Evolutionary conservation across 2,797 vertebrate genomes (phyloP), one percentile per base, ranked within the genome.

Genomic region (Bufotes viridis): DNA sequence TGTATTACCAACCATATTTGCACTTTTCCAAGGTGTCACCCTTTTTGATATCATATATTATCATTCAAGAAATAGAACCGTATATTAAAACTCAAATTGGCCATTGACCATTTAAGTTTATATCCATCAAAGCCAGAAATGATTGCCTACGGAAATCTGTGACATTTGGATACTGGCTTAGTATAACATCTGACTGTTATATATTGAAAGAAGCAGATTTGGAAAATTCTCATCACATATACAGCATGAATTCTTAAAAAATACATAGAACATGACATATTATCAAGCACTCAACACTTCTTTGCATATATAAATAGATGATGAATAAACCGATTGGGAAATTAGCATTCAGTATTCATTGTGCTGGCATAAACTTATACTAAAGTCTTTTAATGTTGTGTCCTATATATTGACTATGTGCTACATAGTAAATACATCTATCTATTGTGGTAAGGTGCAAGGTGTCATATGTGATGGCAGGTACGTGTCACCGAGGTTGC

Each of bases 251-350:
- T 76, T 76, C 74, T 51, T 53, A 26, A 58, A 80, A 80, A 80
- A 80, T 80, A 60, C 57, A 60, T 80, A 80, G 42, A 51, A 76
- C 20, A 76, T n/a, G 49, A 76, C 55, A 79, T 29, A 79, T 58
- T 79, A 58, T 58, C 74, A 76, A 29, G 78, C 78, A 60, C 53
- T 79, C 78, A 79, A 79, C 78, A 60, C 17, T 60, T 58, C 78
- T 81, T 42, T 81, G 78, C 58, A 81, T 81, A 83, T 83, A 69
- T 83, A 83, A 83, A 55, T 83, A 72, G 42, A 57, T 72, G 49
- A 83, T 83, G 65, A 69, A 57, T 20, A 83, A 83, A 81, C 58
- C 78, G 61, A 61, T 29, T 14, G 58, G 58, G 57, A 81, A 81
- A 81, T 81, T 81, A 81, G 29, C 10, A 81, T 81, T 81, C 78